Conservation (phyloP, 1,140 invertebrate species). For the Heliconius hewitsoni region DNA sequence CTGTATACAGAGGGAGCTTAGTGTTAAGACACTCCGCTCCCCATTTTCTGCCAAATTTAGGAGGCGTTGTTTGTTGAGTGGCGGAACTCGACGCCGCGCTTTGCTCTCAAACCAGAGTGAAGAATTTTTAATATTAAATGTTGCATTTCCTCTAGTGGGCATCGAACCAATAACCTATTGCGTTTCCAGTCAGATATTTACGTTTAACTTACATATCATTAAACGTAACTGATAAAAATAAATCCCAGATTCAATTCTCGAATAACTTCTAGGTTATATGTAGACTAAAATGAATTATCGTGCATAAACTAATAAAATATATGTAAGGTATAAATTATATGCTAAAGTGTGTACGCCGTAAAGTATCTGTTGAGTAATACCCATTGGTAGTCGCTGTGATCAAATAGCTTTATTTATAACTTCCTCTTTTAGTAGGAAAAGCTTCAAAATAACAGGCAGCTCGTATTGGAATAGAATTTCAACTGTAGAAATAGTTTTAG, state of each 20-base stretch:
- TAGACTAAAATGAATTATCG: neutral
- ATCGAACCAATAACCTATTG: no score
- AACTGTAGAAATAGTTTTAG: neutral
- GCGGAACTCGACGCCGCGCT: no score
- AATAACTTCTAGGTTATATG: neutral
- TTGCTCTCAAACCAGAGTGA: no score
- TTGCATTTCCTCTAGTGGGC: no score
- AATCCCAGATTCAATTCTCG: neutral
- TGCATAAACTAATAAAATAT: constrained; percentile 1
- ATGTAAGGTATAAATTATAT: constrained; percentile 9
- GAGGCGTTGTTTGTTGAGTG: no score
- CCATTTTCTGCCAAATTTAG: no score
- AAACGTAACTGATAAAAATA: neutral
- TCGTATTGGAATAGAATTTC: neutral
- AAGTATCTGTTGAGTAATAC: constrained; percentile 26
- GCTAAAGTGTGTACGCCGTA: constrained; percentile 14
- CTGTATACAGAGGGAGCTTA: no score
- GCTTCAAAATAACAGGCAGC: constrained; percentile 7
- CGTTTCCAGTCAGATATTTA: no score
- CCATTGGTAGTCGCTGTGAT: constrained; percentile 22
- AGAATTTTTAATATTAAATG: no score
- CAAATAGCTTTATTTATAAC: constrained; percentile 27
- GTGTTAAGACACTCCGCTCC: no score
- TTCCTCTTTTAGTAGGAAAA: constrained; percentile 22
- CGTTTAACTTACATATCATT: neutral